phyloP scores from a whole-genome alignment of 1,140 invertebrate species.

The Drosophila repletoides region DNA sequence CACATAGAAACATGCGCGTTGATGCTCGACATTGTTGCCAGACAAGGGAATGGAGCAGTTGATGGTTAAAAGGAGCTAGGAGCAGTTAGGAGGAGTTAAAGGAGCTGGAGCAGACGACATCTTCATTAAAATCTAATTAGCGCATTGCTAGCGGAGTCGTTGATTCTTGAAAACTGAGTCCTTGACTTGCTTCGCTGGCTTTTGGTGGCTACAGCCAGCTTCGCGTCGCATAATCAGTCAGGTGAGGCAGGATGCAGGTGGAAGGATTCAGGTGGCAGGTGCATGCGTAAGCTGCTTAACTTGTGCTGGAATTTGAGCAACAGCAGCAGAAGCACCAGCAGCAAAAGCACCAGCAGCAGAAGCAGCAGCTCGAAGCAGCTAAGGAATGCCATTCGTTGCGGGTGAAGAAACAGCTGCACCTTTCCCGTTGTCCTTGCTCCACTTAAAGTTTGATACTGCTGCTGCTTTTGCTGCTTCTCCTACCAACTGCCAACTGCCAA shows the following conservation, averaged over 20 bases:
- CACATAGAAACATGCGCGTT: constrained; percentile 60
- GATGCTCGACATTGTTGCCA: constrained; percentile 60
- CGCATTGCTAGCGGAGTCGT: constrained; percentile 30
- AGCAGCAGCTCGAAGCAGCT: constrained; percentile 45
- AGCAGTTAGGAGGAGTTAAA: neutral
- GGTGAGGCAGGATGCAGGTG: constrained; percentile 31
- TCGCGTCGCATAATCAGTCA: constrained; percentile 42
- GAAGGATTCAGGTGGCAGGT: constrained; percentile 12
- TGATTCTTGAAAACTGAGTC: constrained; percentile 24
- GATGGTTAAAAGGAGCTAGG: neutral
- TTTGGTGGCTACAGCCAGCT: neutral
- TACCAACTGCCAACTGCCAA: too few species aligned
- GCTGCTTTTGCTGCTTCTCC: too few species aligned
- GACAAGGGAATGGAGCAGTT: neutral
- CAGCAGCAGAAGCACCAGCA: neutral
- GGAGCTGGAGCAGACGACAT: constrained; percentile 45
- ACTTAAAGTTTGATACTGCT: constrained; percentile 54
- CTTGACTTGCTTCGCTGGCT: constrained; percentile 12
- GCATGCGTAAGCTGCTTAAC: constrained; percentile 72
- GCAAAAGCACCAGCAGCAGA: neutral
- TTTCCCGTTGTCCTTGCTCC: constrained; percentile 60
- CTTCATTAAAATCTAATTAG: constrained; percentile 78
- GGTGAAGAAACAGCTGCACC: neutral
- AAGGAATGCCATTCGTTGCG: constrained; percentile 52
- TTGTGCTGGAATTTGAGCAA: constrained; percentile 64